A percentile compares a stretch with the other conserved stretches of the same genome.
Evolutionary conservation across 2,797 vertebrate genomes (phyloP).

Genomic region (Notolabrus celidotus): DNA sequence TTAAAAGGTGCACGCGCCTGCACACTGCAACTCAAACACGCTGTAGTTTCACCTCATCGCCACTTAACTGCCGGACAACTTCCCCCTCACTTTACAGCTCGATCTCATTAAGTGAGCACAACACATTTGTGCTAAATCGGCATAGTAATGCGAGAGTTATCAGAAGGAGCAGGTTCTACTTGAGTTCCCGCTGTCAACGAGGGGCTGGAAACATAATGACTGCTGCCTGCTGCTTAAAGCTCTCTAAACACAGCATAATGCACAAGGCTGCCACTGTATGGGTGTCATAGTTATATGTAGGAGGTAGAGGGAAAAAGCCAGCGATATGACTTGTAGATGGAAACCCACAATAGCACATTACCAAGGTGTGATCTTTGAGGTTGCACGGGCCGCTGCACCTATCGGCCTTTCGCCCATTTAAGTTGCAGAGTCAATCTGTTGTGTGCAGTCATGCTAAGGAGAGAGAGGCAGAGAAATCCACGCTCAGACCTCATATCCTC

Average conservation of each 20-base stretch:
- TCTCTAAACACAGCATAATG: slow-evolving; percentile 39
- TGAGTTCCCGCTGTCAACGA: slow-evolving; percentile 34
- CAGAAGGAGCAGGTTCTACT: slow-evolving; percentile 56
- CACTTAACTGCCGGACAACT: slow-evolving; percentile 37
- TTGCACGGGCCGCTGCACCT: slow-evolving; percentile 59
- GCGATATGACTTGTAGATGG: slow-evolving; percentile 38
- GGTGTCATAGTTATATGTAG: slow-evolving; percentile 11
- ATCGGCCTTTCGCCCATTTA: slow-evolving; percentile 58
- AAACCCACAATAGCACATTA: slow-evolving; percentile 40
- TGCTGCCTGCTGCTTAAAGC: slow-evolving; percentile 38
- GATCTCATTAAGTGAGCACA: slow-evolving; percentile 48
- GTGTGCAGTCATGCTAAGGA: slow-evolving; percentile 67
- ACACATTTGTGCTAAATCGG: slow-evolving; percentile 37
- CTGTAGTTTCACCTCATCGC: slow-evolving; percentile 17
- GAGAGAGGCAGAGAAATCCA: slow-evolving; percentile 50
- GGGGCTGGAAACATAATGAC: slow-evolving; percentile 48
- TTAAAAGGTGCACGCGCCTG: slow-evolving; percentile 22
- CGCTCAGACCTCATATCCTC: slow-evolving; percentile 25
- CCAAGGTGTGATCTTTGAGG: slow-evolving; percentile 40
- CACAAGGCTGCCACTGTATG: slow-evolving; percentile 32
- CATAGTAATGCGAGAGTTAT: slow-evolving; percentile 37
- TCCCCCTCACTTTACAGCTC: slow-evolving; percentile 34
- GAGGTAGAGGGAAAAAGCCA: background rate
- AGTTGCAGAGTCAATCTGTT: slow-evolving; percentile 62
- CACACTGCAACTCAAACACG: slow-evolving; percentile 14